These are phyloP conservation scores for Tachina lurida DNA, from an alignment of 2,888 invertebrate species.

Conservation along the genomic window DNA sequence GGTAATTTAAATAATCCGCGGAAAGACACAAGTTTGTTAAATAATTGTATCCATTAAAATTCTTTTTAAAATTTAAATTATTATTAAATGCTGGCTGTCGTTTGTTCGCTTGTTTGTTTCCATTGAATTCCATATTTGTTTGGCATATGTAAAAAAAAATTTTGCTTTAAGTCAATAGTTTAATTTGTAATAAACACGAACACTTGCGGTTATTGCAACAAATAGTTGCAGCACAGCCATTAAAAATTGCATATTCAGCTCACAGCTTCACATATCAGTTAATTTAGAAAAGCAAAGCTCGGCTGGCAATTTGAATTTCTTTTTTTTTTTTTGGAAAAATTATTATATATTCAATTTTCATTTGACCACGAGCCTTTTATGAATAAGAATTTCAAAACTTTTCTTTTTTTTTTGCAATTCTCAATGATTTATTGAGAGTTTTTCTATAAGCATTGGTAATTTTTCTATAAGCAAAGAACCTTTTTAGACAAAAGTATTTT, in stretches of 20 bases:
- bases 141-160: background rate
- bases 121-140: slow-evolving; percentile 1
- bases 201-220: slow-evolving; percentile 46
- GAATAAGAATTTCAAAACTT: no score
- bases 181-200: slow-evolving; percentile 20
- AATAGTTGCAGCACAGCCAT: background rate
- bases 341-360: no score
- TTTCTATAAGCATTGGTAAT: no score
- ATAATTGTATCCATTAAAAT: slow-evolving; percentile 64
- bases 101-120: background rate
- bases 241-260: background rate
- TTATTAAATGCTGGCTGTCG: slow-evolving; percentile 48
- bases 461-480: no score
- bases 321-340: no score
- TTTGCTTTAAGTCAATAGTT: slow-evolving; percentile 17
- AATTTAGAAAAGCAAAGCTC: background rate
- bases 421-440: no score
- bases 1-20: slow-evolving; percentile 21
- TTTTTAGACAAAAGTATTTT: no score
- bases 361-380: no score
- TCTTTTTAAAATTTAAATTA: slow-evolving; percentile 54
- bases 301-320: no score
- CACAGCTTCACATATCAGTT: background rate
- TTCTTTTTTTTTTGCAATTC: no score
- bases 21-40: slow-evolving; percentile 41